Evolutionary conservation across 2,888 invertebrate species (phyloP).

Genomic region (Drosophila histrio): DNA sequence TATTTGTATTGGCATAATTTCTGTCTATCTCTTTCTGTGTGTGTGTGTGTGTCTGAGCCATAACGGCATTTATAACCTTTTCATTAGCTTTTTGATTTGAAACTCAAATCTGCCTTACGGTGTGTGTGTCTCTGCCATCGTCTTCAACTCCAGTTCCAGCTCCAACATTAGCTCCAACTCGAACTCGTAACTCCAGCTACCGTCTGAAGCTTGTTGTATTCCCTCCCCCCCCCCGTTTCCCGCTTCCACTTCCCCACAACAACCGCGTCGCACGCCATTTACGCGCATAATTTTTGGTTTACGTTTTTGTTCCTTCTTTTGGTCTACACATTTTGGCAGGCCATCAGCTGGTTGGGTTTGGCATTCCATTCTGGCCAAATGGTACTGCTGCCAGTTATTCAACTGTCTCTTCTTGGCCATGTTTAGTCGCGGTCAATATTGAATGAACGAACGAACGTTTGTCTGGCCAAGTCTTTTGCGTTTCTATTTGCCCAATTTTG

Average conservation of each 20-base stretch:
- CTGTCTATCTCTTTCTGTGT: slow-evolving; percentile 4
- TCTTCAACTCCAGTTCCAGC: slow-evolving; percentile 1
- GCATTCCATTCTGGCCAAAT: slow-evolving; percentile 18
- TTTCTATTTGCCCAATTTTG: slow-evolving; percentile 59
- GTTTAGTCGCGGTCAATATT: slow-evolving; percentile 46
- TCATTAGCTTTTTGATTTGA: slow-evolving; percentile 78
- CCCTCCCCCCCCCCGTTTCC: not conserved
- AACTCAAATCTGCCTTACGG: slow-evolving; percentile 63
- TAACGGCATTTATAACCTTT: slow-evolving; percentile 77
- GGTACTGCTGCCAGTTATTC: slow-evolving; percentile 25
- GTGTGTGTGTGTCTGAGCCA: slow-evolving; percentile 27
- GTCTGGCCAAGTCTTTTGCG: slow-evolving; percentile 28
- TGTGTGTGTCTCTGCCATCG: slow-evolving; percentile 44
- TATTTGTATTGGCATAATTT: slow-evolving; percentile 70
- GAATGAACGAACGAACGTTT: slow-evolving; percentile 38
- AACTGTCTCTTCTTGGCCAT: slow-evolving; percentile 33
- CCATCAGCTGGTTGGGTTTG: slow-evolving; percentile 6
- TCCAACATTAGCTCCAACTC: not conserved
- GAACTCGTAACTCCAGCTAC: slow-evolving; percentile 24
- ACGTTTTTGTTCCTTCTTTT: slow-evolving; percentile 10
- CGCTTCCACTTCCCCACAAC: not conserved
- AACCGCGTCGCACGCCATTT: slow-evolving; percentile 54
- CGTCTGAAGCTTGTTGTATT: not conserved
- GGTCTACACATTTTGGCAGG: slow-evolving; percentile 20
- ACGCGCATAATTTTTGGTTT: slow-evolving; percentile 59